These are phyloP conservation scores for Hemibagrus wyckioides DNA, from an alignment of 2,113 vertebrate genomes.

Conservation along the genomic window DNA sequence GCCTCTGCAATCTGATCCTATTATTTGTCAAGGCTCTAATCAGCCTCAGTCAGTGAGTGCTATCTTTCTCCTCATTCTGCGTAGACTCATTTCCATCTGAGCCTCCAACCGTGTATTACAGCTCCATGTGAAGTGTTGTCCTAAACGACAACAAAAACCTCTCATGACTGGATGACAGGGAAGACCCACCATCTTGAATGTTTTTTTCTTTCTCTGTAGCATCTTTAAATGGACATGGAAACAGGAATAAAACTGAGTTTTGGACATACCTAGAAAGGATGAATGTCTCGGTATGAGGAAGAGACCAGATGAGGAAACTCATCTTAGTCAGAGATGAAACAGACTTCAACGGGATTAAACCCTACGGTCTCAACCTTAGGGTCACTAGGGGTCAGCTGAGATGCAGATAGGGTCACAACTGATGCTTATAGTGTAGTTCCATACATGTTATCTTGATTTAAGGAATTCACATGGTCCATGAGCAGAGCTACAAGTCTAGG, in stretches of 20 bases:
- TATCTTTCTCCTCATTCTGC: slow-evolving; percentile 41
- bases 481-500: neutral
- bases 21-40: slow-evolving; percentile 66
- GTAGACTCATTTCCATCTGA: slow-evolving; percentile 3
- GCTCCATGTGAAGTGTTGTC: neutral
- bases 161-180: neutral
- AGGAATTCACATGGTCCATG: neutral
- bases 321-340: neutral
- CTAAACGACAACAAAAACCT: neutral
- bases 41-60: slow-evolving; percentile 62
- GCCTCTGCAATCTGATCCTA: slow-evolving; percentile 66
- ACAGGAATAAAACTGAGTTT: too few relatives aligned
- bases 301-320: neutral
- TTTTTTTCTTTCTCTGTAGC: neutral
- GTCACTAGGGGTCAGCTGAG: neutral
- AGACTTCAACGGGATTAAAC: neutral
- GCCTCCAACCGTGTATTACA: neutral
- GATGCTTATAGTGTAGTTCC: neutral
- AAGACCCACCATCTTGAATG: neutral
- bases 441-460: neutral
- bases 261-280: neutral
- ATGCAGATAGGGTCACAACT: neutral
- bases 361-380: neutral
- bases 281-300: neutral
- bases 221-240: neutral